A percentile compares a stretch with the other conserved stretches of the same genome.
These are phyloP conservation scores for Seriola aureovittata DNA, from an alignment of 2,113 vertebrate species.

Conservation along the genomic window DNA sequence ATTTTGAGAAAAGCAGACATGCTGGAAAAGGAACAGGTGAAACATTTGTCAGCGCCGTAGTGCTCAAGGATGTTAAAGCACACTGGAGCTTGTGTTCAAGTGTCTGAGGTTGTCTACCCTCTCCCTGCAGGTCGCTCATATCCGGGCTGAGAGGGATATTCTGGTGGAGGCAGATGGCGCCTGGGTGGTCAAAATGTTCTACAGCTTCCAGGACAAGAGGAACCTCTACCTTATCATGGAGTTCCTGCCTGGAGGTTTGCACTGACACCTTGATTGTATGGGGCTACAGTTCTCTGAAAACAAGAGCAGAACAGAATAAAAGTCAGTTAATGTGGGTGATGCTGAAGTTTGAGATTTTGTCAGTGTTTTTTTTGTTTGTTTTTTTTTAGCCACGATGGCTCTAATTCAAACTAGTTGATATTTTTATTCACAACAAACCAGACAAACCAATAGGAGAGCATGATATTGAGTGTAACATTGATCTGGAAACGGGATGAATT, in stretches of 20 bases:
- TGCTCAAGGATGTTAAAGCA: background rate
- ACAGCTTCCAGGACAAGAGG: constrained; percentile 99
- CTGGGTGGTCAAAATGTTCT: constrained; percentile 99
- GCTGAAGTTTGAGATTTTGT: no score
- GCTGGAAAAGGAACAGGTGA: constrained; percentile 98
- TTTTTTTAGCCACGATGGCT: no score
- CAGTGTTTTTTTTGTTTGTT: no score
- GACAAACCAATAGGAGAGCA: no score
- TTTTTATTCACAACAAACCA: no score
- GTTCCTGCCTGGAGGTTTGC: constrained; percentile 95
- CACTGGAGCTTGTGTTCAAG: no score
- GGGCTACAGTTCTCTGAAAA: no score
- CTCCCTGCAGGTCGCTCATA: constrained; percentile 92
- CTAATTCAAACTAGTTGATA: no score
- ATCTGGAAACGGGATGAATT: background rate
- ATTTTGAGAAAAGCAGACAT: constrained; percentile 98
- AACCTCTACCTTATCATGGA: constrained; percentile 99
- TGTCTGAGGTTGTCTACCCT: background rate
- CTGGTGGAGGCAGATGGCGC: constrained; percentile 97
- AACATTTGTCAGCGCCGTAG: rapidly evolving
- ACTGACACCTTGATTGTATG: background rate
- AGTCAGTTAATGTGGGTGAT: no score
- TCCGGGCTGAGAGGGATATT: constrained; percentile 97
- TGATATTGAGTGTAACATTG: background rate
- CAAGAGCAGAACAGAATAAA: no score